Percentiles rank a stretch among this genome's conserved stretches.
Evolutionary conservation across 2,888 invertebrate genomes (phyloP).

Genomic region (Phaedon cochleariae): DNA sequence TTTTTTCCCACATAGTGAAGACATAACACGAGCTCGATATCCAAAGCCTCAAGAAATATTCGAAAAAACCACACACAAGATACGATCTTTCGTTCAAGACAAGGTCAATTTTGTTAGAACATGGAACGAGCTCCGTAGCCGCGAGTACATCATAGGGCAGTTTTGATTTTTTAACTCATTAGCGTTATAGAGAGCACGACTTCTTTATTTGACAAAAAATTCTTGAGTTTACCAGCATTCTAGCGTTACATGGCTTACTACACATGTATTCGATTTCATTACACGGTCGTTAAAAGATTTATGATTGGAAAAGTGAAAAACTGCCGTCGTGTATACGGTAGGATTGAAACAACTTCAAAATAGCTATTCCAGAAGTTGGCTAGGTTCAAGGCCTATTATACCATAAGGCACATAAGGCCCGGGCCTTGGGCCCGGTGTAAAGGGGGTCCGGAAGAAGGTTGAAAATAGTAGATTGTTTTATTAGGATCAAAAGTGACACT

Average conservation of each 20-base stretch:
- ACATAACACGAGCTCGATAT: neutral
- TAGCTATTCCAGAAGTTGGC: no score
- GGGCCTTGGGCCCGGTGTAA: no score
- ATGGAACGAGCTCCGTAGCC: slow-evolving; percentile 22
- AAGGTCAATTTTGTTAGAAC: slow-evolving; percentile 28
- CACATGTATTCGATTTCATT: slow-evolving; percentile 16
- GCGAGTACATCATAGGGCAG: slow-evolving; percentile 28
- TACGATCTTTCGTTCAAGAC: slow-evolving; percentile 13
- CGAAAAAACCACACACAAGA: slow-evolving; percentile 5
- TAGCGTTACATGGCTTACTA: slow-evolving; percentile 19
- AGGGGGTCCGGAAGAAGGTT: no score
- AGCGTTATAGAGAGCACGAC: slow-evolving; percentile 34
- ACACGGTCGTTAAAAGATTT: slow-evolving; percentile 1
- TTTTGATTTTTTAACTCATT: slow-evolving; percentile 43
- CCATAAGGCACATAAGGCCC: no score
- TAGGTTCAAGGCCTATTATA: no score
- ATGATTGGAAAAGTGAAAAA: no score
- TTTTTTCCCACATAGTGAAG: neutral
- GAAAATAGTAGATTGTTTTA: no score
- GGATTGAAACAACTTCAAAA: no score
- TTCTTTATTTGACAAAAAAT: slow-evolving; percentile 44
- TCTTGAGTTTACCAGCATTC: slow-evolving; percentile 26
- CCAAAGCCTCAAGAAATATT: neutral
- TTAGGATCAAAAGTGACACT: no score
- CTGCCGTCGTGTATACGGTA: no score